Base-by-base conservation (phyloP, 2,888 invertebrate species). In the Drosophila sordidula region DNA sequence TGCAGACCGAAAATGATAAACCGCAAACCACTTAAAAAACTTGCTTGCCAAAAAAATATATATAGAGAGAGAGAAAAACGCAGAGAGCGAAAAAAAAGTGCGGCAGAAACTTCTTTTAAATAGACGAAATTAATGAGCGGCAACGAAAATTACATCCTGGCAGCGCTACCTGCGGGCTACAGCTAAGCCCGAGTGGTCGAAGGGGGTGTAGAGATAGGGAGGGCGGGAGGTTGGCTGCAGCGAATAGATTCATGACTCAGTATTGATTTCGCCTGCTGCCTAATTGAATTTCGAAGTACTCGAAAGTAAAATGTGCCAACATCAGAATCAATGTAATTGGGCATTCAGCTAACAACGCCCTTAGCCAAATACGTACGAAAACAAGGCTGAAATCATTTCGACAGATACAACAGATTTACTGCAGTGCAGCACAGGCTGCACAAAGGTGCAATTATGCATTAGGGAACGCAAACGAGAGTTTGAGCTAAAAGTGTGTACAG, bases 11-110 rank as follows among this genome's bases (percentile, higher is more conserved):
- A 75, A 78, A 78, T 78, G 82, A 78, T 80, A 82, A 82, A 80
- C 75, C 84, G 75, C 81, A 84, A 84, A 78, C 81, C 85, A 85
- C 82, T 85, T 85, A 75, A 78, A 84, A 70, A 78, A 85, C 80
- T 71, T 80, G 55, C 57, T 52, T 52, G 44, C 44, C 39, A 32
- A 47, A 32, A 5, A 42, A 32, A 12, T 6, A 18, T 18, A 18
- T 18, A 0, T 12, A 6, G 32, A 41, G 16, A 46, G 41, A 34
- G 58, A 6, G 3, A n/a, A n/a, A n/a, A n/a, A n/a, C n/a, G n/a
- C n/a, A n/a, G 14, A 34, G 14, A 45, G 5, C 18, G n/a, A 16
- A 47, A 34, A 42, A 59, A 42, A 29, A 61, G 44, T 61, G 64
- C 45, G 32, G 50, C 38, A 66, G 77, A 83, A 70, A 63, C 70